Base-by-base conservation (phyloP, 2,113 vertebrate genomes). In the Odocoileus virginianus region DNA sequence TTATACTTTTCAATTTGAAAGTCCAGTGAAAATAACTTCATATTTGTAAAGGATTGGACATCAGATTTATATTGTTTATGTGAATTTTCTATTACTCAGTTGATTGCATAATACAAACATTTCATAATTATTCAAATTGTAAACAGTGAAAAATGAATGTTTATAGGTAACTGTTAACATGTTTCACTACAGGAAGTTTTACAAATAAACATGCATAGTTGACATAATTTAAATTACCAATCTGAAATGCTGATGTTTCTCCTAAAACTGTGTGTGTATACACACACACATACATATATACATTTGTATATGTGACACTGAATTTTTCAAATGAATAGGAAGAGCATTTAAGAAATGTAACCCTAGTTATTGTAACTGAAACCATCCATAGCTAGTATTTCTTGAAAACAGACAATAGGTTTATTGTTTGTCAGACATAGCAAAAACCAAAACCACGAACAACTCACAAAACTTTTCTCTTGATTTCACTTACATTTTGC, bases 41-140 rank as follows among this genome's bases (percentile, higher is more conserved):
- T 95, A 89, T 97, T 95, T 98, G 89, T 98, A 93, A 93, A 91
- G 87, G 92, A 91, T 55, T 5, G 54, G 84, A 67, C 89, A 93
- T 95, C 61, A 40, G 23, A 64, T 98, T 95, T 96, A 30, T 97
- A 78, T 97, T 94, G 92, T 97, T 93, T 45, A 28, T 78, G 64
- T 93, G 79, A 93, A 67, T 95, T 88, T 93, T 84, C 76, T 97
- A 50, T 96, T 96, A 93, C 47, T 83, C n/a, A 19, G 5, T 74
- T 43, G 95, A 60, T 54, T 97, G 93, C 74, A 50, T 23, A 89
- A 36, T 91, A 47, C 58, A 25, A 43, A 50, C 83, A 96, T 96
- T 95, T 94, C 93, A 1, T 79, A 47, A 50, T 5, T 11, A 82
- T 45, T 40, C 57, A 92, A 2, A 84, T 90, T 98, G 97, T 96